These are phyloP conservation scores for Tinea trinotella DNA, from an alignment of 2,888 invertebrate species.

Conservation along the genomic window DNA sequence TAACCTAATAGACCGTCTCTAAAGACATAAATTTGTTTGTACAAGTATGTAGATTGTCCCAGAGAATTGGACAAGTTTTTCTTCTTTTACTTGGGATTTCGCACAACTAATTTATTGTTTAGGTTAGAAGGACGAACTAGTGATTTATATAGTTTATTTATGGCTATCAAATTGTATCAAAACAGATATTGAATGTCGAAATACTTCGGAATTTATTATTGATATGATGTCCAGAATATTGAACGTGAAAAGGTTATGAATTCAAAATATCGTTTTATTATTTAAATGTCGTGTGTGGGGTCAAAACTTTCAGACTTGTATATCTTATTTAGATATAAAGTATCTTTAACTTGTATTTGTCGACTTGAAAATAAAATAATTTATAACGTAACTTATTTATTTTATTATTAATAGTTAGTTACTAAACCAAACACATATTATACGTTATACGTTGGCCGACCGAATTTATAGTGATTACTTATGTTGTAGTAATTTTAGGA, in stretches of 20 bases:
- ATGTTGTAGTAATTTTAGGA: too few species aligned
- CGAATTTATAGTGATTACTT: too few species aligned
- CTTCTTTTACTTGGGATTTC: slow-evolving; percentile 1
- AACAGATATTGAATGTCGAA: slow-evolving; percentile 10
- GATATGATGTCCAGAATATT: slow-evolving; percentile 4
- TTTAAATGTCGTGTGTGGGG: neutral
- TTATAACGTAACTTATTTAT: too few species aligned
- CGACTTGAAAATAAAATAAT: too few species aligned
- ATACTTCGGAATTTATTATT: slow-evolving; percentile 2
- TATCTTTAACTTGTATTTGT: too few species aligned
- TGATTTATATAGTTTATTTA: slow-evolving; percentile 8
- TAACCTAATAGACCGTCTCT: slow-evolving; percentile 2
- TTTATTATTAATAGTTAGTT: too few species aligned
- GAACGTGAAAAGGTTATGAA: neutral
- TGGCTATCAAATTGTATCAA: neutral
- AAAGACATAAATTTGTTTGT: neutral
- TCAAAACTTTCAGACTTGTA: too few species aligned
- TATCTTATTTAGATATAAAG: too few species aligned
- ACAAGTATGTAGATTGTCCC: neutral
- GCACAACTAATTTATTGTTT: slow-evolving; percentile 6
- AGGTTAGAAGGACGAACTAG: neutral
- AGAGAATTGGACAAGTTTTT: neutral
- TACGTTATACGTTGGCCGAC: too few species aligned
- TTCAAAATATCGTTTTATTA: slow-evolving; percentile 8
- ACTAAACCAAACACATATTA: too few species aligned